Evolutionary conservation across 2,888 invertebrate genomes (phyloP), one percentile per base, ranked within the genome.

Genomic region (Patella depressa): DNA sequence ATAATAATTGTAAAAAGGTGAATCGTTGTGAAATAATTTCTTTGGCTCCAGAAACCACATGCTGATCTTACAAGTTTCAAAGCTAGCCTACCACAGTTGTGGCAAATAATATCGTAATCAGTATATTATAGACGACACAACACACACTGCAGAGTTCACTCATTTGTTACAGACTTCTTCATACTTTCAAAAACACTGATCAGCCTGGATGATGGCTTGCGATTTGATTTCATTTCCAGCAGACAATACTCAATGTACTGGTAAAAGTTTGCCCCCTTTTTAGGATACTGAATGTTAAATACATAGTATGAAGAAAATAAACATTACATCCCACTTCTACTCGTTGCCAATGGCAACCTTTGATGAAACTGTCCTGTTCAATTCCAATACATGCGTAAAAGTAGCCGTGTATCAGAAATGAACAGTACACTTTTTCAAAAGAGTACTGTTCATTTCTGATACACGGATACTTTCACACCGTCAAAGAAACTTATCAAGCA

Each of bases 251-350:
- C 57, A 57, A 57, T 57, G n/a, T 17, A 57, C 19, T 65, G 65
- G 65, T 65, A 65, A 9, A 65, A 12, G 65, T 19, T 65, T 19
- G 19, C n/a, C 19, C 65, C 65, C n/a, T 65, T 19, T 65, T 65
- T 65, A 65, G 65, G 65, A 19, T 65, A 65, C 17, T 65, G 65
- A 19, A 65, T 65, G 17, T 65, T 65, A 65, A 65, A 65, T n/a
- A 65, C 65, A 65, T 19, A 65, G 9, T 65, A 65, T 65, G 65
- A 65, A 65, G n/a, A 65, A 65, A 65, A 65, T 65, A 65, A 65
- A 15, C 17, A 9, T n/a, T n/a, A n/a, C n/a, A n/a, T n/a, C n/a
- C n/a, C n/a, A n/a, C n/a, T n/a, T n/a, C n/a, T n/a, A n/a, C n/a
- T n/a, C n/a, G n/a, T n/a, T n/a, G n/a, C n/a, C n/a, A n/a, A n/a